phyloP scores from a whole-genome alignment of 2,797 vertebrate genomes.

The Galagoides demidoff region DNA sequence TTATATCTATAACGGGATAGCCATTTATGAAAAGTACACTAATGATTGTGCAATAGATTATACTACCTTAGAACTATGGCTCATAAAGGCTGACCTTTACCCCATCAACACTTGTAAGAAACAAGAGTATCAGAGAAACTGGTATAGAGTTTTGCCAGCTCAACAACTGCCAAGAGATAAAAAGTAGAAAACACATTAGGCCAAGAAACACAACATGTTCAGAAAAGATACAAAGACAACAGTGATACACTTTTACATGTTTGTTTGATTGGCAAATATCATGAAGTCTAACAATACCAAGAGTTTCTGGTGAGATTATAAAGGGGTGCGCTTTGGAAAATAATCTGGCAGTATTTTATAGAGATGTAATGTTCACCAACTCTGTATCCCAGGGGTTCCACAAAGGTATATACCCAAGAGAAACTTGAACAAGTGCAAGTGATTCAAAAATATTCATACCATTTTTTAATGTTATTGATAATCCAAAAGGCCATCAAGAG shows the following conservation, averaged over 20 bases:
- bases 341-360: not conserved
- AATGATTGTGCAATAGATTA: not conserved
- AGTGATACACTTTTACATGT: not conserved
- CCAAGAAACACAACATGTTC: not conserved
- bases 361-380: not conserved
- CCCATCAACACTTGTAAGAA: not conserved
- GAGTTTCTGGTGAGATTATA: not conserved
- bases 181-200: not conserved
- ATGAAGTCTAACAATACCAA: not conserved
- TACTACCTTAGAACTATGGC: not conserved
- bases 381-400: not conserved
- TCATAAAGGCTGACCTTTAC: slow-evolving; percentile 30
- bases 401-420: not conserved
- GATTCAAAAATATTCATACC: not conserved
- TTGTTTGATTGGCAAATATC: not conserved
- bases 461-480: not conserved
- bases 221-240: not conserved
- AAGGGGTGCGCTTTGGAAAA: not conserved
- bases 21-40: not conserved
- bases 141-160: not conserved
- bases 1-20: not conserved
- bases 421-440: not conserved
- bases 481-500: not conserved
- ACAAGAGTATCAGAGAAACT: slow-evolving; percentile 13
- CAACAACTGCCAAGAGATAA: not conserved